A percentile compares a stretch with the other conserved stretches of the same genome.
Evolutionary conservation across 1,140 invertebrate species (phyloP).

Genomic region (Sycophaga agraensis): DNA sequence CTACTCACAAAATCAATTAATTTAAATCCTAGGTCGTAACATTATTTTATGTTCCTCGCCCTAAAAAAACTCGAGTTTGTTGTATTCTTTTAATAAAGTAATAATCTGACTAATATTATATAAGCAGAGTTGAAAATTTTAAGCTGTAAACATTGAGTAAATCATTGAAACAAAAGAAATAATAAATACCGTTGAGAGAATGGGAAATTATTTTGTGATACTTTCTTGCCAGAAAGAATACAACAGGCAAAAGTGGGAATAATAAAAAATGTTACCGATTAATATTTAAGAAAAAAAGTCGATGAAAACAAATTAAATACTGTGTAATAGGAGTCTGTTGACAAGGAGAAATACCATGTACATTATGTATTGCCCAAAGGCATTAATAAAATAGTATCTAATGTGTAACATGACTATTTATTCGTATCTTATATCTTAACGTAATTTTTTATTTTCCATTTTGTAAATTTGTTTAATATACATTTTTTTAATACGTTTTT

Average conservation of each 20-base stretch:
- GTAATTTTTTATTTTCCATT: too few relatives aligned
- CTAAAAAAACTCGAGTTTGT: conserved; percentile 49
- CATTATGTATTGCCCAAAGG: conserved; percentile 39
- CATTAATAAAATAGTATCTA: conserved; percentile 40
- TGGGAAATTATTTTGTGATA: conserved; percentile 59
- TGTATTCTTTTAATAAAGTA: conserved; percentile 52
- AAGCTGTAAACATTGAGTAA: conserved; percentile 29
- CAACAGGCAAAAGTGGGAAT: conserved; percentile 53
- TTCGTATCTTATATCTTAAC: too few relatives aligned
- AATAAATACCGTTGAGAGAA: conserved; percentile 54
- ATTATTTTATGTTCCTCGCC: conserved; percentile 41
- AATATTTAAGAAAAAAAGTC: conserved; percentile 42
- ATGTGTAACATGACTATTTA: conserved; percentile 33
- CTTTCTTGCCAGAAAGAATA: conserved; percentile 59
- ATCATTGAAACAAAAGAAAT: conserved; percentile 43
- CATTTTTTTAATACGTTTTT: too few relatives aligned
- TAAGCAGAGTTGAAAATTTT: conserved; percentile 32
- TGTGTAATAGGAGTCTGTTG: conserved; percentile 57
- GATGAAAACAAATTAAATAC: conserved; percentile 43
- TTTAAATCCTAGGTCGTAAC: conserved; percentile 24
- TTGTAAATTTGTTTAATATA: too few relatives aligned
- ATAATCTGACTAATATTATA: conserved; percentile 30
- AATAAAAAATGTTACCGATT: conserved; percentile 56
- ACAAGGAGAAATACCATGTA: conserved; percentile 46
- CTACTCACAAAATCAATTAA: background rate